phyloP scores from a whole-genome alignment of 2,797 vertebrate genomes.

The Scolopax bukidnonensis region DNA sequence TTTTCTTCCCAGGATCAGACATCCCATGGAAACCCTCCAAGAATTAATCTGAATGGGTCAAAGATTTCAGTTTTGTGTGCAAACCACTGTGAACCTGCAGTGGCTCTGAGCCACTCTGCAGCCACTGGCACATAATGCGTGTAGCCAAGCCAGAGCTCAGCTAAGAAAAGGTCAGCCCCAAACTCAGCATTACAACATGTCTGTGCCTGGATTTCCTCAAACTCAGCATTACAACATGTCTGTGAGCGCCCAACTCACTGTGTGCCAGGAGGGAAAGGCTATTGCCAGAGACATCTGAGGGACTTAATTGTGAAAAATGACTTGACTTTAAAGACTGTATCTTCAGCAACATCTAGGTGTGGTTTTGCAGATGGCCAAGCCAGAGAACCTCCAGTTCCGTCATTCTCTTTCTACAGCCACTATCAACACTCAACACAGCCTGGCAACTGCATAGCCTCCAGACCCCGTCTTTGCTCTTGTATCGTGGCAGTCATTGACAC shows the following conservation, averaged over 20 bases:
- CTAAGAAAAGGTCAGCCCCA: background rate
- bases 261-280: background rate
- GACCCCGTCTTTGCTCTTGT: too few species aligned
- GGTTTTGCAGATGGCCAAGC: background rate
- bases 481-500: background rate
- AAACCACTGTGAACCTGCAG: background rate
- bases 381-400: background rate
- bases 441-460: background rate
- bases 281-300: background rate
- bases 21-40: background rate
- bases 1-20: background rate
- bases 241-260: background rate
- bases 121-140: fast-evolving
- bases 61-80: background rate
- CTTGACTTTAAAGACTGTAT: background rate
- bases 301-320: background rate
- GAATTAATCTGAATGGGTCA: background rate
- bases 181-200: background rate
- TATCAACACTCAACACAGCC: background rate
- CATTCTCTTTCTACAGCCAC: background rate
- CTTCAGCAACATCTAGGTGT: background rate
- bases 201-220: background rate
- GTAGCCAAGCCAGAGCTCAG: background rate
- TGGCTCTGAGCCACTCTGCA: background rate
- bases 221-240: background rate